Base-by-base conservation (phyloP, 2,888 invertebrate genomes). In the Tipula confusa region DNA sequence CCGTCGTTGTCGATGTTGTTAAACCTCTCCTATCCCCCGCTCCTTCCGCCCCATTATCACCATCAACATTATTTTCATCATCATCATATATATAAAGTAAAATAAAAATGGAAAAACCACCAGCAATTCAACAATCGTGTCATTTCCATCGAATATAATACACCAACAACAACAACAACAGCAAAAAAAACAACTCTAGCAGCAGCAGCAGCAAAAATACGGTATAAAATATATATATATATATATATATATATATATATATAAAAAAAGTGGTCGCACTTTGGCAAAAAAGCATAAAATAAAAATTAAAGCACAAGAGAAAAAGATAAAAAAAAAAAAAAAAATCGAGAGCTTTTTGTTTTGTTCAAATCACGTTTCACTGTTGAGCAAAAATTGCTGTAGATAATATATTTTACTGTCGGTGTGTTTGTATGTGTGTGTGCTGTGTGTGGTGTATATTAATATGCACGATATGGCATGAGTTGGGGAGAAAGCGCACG, bases 71-170 rank as follows among this genome's bases (percentile, higher is more conserved):
- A 64, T 64, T 64, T 64, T 64, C 64, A 64, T 64, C 64, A 64
- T 64, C 64, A 64, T n/a, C n/a, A n/a, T n/a, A n/a, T n/a, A n/a
- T n/a, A n/a, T 64, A 64, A 64, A 64, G 64, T 64, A 64, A 64
- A 64, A 24, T 24, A 64, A 64, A 64, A 64, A 64, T 64, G 64
- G 64, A 64, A 64, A 64, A 64, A 64, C 64, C 64, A 64, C 64
- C 64, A 64, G 64, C 64, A 64, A 64, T 64, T 64, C 64, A 64
- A 64, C 64, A 64, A 64, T 64, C 64, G 64, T 64, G 64, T 24
- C 64, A 64, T 64, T 64, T 64, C 64, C 64, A 64, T 64, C 24
- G 64, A 64, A 64, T 64, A 64, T 64, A 64, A 64, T 43, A 64
- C n/a, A 24, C 18, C 9, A 48, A 18, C 64, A 64, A 64, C 64